Evolutionary conservation across 2,797 vertebrate genomes (phyloP).

Genomic region (Gastrophryne carolinensis): DNA sequence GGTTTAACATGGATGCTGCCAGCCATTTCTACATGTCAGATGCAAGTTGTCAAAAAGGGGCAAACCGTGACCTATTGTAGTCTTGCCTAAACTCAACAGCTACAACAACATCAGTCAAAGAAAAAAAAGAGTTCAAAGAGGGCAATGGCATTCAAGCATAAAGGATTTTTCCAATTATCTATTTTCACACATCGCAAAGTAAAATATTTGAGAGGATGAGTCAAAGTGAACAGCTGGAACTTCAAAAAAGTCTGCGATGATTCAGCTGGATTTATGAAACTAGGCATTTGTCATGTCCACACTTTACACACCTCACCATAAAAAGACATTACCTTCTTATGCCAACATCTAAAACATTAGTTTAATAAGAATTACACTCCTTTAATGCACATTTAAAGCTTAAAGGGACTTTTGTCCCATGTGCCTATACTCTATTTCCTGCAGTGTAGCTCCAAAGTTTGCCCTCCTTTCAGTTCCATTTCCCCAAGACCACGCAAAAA

Average conservation of each 20-base stretch:
- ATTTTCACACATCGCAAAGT: constrained; percentile 9
- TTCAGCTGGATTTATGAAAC: constrained; percentile 1
- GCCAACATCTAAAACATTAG: no score
- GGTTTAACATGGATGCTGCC: no score
- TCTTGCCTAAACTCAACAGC: background rate
- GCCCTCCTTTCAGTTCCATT: no score
- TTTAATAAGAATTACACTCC: background rate
- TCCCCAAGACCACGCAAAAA: no score
- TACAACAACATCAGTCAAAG: background rate
- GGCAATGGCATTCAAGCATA: constrained; percentile 13
- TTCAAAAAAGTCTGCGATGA: background rate
- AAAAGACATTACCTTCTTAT: no score
- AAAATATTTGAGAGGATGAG: constrained; percentile 17
- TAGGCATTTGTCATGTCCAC: background rate
- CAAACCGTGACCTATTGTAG: background rate
- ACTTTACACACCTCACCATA: constrained; percentile 29
- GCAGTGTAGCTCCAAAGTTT: no score
- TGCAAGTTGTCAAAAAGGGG: background rate
- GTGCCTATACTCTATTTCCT: no score
- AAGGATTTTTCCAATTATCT: background rate
- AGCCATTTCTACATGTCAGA: no score
- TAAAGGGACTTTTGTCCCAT: no score
- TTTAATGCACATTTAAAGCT: no score
- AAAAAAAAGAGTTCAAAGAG: background rate
- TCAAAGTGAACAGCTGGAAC: constrained; percentile 21